phyloP scores from a whole-genome alignment of 2,888 invertebrate species.

The Anoncus sp. region DNA sequence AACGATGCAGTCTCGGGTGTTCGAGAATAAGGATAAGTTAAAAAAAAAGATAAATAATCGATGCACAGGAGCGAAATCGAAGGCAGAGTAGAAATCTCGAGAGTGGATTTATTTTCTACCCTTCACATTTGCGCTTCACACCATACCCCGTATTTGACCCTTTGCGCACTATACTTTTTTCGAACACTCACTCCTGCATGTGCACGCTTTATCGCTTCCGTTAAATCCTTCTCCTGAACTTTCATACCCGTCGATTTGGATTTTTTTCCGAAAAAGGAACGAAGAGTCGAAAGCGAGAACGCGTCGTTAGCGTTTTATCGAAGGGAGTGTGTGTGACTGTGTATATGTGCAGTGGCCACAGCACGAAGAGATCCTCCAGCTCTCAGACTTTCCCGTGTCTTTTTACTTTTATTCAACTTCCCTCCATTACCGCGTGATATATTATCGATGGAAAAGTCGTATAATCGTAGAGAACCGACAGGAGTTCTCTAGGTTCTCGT shows the following conservation, averaged over 20 bases:
- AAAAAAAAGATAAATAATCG: conserved; percentile 23
- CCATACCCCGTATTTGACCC: conserved; percentile 42
- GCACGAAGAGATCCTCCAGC: conserved; percentile 31
- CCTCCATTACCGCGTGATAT: conserved; percentile 79
- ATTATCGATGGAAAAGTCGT: conserved; percentile 78
- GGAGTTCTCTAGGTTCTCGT: background rate
- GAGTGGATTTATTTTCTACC: conserved; percentile 48
- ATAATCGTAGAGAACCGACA: conserved; percentile 44
- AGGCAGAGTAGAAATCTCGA: conserved; percentile 10
- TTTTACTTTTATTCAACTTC: conserved; percentile 17
- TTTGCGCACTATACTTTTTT: conserved; percentile 57
- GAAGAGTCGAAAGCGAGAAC: conserved; percentile 43
- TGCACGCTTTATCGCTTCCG: conserved; percentile 28
- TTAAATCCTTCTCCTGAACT: conserved; percentile 22
- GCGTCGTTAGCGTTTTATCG: conserved; percentile 61
- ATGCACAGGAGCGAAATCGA: conserved; percentile 2
- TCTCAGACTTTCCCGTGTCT: conserved; percentile 22
- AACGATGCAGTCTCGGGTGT: background rate
- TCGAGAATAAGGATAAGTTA: conserved; percentile 18
- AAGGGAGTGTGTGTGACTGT: background rate
- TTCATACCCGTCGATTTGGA: conserved; percentile 2
- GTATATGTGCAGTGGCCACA: conserved; percentile 17
- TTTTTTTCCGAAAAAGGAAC: conserved; percentile 5
- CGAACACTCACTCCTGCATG: conserved; percentile 14
- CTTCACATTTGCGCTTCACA: conserved; percentile 33